Base-by-base conservation (phyloP, 1,140 invertebrate species). In the Diorhabda carinulata region DNA sequence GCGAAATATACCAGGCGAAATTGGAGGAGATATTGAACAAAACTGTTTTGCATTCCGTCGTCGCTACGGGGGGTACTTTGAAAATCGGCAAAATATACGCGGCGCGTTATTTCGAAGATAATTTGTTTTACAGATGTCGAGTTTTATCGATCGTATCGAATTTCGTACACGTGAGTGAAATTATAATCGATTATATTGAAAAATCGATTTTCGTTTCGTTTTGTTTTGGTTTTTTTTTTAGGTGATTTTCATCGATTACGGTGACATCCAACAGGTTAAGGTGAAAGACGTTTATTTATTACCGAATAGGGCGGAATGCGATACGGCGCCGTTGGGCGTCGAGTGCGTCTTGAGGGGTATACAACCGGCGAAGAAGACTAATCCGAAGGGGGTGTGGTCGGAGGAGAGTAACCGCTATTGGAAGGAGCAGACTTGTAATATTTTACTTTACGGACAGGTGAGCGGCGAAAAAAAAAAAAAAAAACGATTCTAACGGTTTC, bases 221-320 rank as follows among this genome's bases (percentile, higher is more conserved):
- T 52, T 4, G 47, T 8, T 52, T 8, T 52, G 9, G 6, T 63
- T 9, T 63, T 63, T 43, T 45, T 77, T 77, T 57, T 72, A 85
- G 83, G 86, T 96, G 3, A 85, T 88, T 60, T 94, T 90, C 77
- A 87, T 96, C 40, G 94, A 97, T 79, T 90, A 85, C 81, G 95
- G 95, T n/a, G 88, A 87, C 71, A 81, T 74, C 3, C 82, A 82
- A 2, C 77, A 82, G 25, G 76, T 86, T 1, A 65, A 59, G 57
- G 42, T 75, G 2, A 65, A 69, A 3, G 80, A 80, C 66, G 58
- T 84, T 64, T 79, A 78, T 65, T 60, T 61, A 9, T 60, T 85
- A 66, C 80, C 83, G 2, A 56, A 75, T 5, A 10, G 76, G 42
- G 57, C 63, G 6, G 69, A 66, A 5, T 73, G 81, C 10, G 61